Evolutionary conservation across 2,113 vertebrate species (phyloP).

Genomic region (Rhinopomastus cyanomelas): DNA sequence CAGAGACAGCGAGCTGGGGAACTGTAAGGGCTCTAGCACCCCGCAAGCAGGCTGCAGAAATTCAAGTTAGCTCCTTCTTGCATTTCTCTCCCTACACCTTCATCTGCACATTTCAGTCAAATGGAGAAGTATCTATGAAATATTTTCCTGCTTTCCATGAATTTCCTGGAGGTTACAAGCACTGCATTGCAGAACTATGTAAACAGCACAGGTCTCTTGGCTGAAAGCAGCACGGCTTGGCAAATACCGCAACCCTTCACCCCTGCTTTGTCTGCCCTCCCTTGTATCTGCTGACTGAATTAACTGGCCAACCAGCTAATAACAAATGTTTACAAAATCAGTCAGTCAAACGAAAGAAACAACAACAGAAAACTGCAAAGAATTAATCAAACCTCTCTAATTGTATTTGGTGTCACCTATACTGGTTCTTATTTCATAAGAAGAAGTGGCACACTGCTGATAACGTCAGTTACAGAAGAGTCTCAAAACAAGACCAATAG

Average conservation of each 20-base stretch:
- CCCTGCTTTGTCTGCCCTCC: not conserved
- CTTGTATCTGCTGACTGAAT: not conserved
- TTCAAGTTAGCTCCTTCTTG: not conserved
- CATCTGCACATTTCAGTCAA: not conserved
- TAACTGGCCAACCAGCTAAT: not conserved
- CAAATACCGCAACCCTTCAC: not conserved
- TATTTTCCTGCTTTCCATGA: not conserved
- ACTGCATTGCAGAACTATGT: not conserved
- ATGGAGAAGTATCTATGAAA: not conserved
- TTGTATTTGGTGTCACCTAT: rapidly evolving
- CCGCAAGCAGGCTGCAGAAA: not conserved
- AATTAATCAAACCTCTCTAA: not conserved
- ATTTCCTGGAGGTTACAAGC: not conserved
- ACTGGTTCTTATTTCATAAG: not conserved
- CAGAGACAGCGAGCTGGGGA: not conserved
- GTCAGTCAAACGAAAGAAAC: not conserved
- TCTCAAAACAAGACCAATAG: not conserved
- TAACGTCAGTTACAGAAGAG: not conserved
- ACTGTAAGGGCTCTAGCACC: not conserved
- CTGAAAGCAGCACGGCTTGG: not conserved
- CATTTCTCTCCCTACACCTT: rapidly evolving
- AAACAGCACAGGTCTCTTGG: not conserved
- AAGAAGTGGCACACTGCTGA: not conserved
- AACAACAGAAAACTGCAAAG: not conserved
- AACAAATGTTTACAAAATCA: not conserved